These are phyloP conservation scores for Melozone crissalis DNA, from an alignment of 2,113 vertebrate species.

Conservation along the genomic window DNA sequence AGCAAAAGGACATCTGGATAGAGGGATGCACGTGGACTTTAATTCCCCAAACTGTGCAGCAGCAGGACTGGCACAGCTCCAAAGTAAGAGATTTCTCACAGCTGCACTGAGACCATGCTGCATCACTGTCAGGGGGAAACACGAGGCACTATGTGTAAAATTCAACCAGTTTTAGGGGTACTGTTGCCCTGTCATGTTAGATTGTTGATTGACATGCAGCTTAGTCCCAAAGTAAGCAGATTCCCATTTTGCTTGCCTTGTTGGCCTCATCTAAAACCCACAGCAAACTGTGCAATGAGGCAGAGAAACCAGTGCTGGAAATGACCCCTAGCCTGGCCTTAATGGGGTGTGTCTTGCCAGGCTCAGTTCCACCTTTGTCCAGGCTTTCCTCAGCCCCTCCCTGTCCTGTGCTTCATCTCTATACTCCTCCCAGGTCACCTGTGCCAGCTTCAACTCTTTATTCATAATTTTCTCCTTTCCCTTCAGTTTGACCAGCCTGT, in stretches of 20 bases:
- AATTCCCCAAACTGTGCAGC: neutral
- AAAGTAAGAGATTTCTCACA: neutral
- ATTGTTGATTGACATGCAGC: neutral
- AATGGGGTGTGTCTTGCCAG: fast-evolving
- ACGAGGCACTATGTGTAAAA: neutral
- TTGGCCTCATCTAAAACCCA: neutral
- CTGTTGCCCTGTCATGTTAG: neutral
- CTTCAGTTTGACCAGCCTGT: neutral
- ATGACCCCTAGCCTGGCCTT: neutral
- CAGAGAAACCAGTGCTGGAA: neutral
- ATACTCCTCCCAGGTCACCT: too few species aligned
- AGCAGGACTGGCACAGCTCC: neutral
- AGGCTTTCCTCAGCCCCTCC: neutral
- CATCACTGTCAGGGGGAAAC: neutral
- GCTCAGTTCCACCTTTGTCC: neutral
- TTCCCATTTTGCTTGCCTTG: neutral
- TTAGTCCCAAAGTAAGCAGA: neutral
- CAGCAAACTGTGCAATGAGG: neutral
- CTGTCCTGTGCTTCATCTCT: neutral
- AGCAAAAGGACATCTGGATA: neutral
- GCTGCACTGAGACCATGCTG: neutral
- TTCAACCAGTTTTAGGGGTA: fast-evolving
- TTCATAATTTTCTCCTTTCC: neutral
- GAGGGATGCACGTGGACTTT: neutral
- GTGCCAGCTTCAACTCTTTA: neutral